Percentiles rank a stretch among this genome's conserved stretches.
These are phyloP conservation scores for Whitmania pigra DNA, from an alignment of 1,140 invertebrate genomes.

Conservation along the genomic window DNA sequence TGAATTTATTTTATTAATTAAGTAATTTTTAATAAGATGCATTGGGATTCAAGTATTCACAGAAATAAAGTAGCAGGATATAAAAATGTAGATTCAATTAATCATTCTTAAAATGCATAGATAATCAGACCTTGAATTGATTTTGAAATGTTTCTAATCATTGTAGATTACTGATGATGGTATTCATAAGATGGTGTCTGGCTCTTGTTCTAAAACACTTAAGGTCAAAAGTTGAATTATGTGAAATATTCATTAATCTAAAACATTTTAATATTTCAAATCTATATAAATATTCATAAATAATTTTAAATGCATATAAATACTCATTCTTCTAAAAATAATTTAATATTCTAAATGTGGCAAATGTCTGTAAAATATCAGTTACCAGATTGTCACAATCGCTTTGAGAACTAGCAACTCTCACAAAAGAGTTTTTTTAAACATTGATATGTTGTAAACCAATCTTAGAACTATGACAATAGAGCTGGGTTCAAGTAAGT, in stretches of 20 bases:
- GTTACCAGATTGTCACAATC: too few species aligned
- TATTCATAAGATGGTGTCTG: background rate
- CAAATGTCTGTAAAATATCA: too few species aligned
- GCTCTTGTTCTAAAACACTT: background rate
- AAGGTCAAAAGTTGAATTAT: background rate
- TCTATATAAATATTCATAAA: too few species aligned
- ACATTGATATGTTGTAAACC: too few species aligned
- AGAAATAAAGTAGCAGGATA: background rate
- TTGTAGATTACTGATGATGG: conserved; percentile 7
- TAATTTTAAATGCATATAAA: too few species aligned
- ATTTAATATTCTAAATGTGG: too few species aligned
- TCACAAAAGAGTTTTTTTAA: too few species aligned
- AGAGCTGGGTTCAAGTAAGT: too few species aligned
- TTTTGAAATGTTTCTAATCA: background rate
- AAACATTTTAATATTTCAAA: too few species aligned
- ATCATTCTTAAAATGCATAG: background rate
- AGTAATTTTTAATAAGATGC: background rate
- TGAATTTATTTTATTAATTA: background rate
- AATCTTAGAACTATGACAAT: too few species aligned
- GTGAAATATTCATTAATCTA: background rate
- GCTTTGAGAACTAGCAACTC: too few species aligned
- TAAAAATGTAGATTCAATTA: background rate
- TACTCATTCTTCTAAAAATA: too few species aligned
- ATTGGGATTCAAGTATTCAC: background rate
- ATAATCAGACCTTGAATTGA: background rate